Evolutionary conservation across 2,797 vertebrate genomes (phyloP), one percentile per base, ranked within the genome.

Genomic region (Cichlasoma orientale): DNA sequence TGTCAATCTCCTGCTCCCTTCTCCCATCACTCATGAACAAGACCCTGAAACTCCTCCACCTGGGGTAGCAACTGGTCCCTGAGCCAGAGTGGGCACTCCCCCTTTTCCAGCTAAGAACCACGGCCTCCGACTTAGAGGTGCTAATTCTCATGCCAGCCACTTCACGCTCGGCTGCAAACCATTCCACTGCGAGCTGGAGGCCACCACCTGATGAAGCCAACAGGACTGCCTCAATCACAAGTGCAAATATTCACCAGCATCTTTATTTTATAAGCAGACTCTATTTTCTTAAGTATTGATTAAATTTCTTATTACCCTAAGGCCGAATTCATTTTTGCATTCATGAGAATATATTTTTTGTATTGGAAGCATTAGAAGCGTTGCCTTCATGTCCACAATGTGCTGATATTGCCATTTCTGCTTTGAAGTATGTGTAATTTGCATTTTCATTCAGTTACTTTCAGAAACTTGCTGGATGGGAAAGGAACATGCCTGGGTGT

Each of bases 401-500:
- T 68, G 25, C 44, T 52, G 63, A n/a, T 50, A 19, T 50, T 68
- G 41, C 61, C 41, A 50, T 68, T 31, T 50, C 18, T 68, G 11
- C 11, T 50, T 50, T 68, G 25, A 68, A 68, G 63, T 52, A 44
- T 52, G 25, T n/a, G 18, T 33, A 3, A 56, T 73, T 63, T 79
- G 36, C 4, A 69, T 68, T 31, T 31, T 56, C 56, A 82, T 74
- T 71, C n/a, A 50, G 2, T 38, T 56, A 25, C 66, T 47, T 79
- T 72, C 53, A 66, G 27, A 68, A 29, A 71, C 29, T n/a, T 84
- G 5, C 52, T 81, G 56, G 80, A 80, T 80, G 80, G 29, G 7
- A 75, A 29, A 69, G 52, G 19, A 77, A 68, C 19, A 11, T 50
- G 57, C 36, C 59, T 76, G 76, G 78, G 78, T 75, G 83, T 83